phyloP scores from a whole-genome alignment of 2,113 vertebrate genomes.

The Puffinus mauretanicus region DNA sequence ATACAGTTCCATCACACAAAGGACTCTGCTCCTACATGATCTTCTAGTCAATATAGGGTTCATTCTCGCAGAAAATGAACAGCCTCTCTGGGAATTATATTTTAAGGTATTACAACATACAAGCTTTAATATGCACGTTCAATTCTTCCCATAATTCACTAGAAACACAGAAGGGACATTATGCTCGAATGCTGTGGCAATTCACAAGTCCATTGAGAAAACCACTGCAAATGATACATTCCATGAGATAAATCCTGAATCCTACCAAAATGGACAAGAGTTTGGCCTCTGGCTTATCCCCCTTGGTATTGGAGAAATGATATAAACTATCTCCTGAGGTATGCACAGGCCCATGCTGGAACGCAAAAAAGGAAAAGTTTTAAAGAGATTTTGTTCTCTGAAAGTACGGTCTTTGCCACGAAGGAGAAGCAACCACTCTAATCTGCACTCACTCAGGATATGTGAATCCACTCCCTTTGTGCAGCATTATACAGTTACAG shows the following conservation, averaged over 20 bases:
- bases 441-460: neutral
- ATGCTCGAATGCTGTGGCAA: neutral
- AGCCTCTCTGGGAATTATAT: neutral
- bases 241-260: neutral
- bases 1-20: neutral
- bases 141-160: neutral
- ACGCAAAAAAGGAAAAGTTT: neutral
- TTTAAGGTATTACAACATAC: neutral
- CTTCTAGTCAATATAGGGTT: neutral
- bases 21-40: neutral
- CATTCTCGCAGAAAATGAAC: neutral
- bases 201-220: conserved; percentile 1
- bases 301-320: neutral
- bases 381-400: neutral
- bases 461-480: neutral
- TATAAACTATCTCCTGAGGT: neutral
- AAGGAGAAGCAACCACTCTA: neutral
- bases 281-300: neutral
- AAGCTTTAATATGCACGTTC: neutral
- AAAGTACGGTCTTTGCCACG: neutral
- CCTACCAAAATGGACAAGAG: neutral
- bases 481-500: neutral
- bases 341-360: neutral
- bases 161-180: neutral
- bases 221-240: neutral